These are phyloP conservation scores for Sciurus carolinensis DNA, from an alignment of 2,797 vertebrate genomes.

Conservation along the genomic window DNA sequence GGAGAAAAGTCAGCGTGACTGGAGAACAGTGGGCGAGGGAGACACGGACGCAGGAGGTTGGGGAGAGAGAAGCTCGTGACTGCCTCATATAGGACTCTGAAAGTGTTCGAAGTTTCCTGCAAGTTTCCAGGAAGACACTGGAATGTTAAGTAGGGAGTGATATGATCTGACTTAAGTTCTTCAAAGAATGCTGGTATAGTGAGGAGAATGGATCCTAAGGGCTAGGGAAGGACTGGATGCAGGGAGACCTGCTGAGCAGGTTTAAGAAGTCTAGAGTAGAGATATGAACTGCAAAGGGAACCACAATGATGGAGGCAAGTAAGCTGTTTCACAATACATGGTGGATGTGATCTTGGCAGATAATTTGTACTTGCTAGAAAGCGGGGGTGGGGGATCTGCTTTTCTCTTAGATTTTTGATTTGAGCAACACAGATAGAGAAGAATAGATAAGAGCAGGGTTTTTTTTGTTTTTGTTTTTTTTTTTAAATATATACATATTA, in stretches of 20 bases:
- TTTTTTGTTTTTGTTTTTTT: slow-evolving; percentile 52
- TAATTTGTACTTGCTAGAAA: not conserved
- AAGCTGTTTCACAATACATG: not conserved
- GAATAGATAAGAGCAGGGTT: not conserved
- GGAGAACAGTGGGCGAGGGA: not conserved
- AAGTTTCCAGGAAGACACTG: not conserved
- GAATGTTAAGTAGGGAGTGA: not conserved
- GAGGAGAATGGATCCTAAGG: not conserved
- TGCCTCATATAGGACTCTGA: not conserved
- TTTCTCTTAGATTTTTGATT: not conserved
- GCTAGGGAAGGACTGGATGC: not conserved
- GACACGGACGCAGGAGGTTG: not conserved
- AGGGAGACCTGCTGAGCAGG: not conserved
- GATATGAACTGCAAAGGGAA: not conserved
- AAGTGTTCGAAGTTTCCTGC: not conserved
- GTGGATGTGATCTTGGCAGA: not conserved
- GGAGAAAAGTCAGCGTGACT: not conserved
- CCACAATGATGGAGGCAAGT: not conserved
- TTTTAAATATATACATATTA: not conserved
- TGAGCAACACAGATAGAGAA: not conserved
- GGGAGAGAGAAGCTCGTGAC: fast-evolving
- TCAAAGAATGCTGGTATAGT: not conserved
- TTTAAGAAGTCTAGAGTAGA: not conserved
- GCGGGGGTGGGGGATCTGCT: not conserved
- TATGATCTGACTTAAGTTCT: not conserved